Percentiles rank a stretch among this genome's conserved stretches.
Evolutionary conservation across 1,140 invertebrate species (phyloP).

Genomic region (Drosophila santomea): DNA sequence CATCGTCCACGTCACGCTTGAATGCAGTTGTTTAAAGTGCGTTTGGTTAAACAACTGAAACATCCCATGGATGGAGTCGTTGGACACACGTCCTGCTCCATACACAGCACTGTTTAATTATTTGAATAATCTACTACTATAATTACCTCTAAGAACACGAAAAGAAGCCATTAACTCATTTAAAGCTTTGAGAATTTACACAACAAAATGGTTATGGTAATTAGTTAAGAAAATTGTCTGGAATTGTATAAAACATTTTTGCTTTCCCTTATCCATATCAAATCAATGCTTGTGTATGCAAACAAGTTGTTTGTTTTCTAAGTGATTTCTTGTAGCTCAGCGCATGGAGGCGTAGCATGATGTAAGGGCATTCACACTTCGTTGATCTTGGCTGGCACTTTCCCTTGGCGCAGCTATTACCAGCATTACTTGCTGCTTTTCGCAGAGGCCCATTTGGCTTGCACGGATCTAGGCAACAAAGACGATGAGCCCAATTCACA

Average conservation of each 20-base stretch:
- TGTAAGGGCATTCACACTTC: constrained; percentile 53
- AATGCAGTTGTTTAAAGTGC: constrained; percentile 42
- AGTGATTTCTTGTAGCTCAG: not conserved
- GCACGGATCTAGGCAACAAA: constrained; percentile 34
- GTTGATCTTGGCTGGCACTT: constrained; percentile 40
- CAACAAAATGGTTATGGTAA: not conserved
- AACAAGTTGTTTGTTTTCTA: constrained; percentile 1
- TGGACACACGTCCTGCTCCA: not conserved
- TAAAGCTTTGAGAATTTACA: not conserved
- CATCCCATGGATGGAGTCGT: not conserved
- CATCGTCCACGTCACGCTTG: constrained; percentile 27
- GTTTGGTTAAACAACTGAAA: constrained; percentile 30
- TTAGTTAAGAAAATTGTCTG: not conserved
- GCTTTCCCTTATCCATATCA: not conserved
- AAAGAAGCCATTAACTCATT: too few species aligned
- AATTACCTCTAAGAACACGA: too few species aligned
- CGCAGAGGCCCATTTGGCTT: constrained; percentile 33
- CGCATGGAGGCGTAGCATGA: constrained; percentile 17
- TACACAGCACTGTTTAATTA: too few species aligned
- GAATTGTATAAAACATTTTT: too few species aligned
- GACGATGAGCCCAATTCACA: constrained; percentile 28
- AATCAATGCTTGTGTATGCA: not conserved
- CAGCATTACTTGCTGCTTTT: constrained; percentile 19
- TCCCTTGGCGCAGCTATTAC: constrained; percentile 41
- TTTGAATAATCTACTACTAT: too few species aligned